Evolutionary conservation across 2,113 vertebrate genomes (phyloP).

Genomic region (Paracanthobrama guichenoti): DNA sequence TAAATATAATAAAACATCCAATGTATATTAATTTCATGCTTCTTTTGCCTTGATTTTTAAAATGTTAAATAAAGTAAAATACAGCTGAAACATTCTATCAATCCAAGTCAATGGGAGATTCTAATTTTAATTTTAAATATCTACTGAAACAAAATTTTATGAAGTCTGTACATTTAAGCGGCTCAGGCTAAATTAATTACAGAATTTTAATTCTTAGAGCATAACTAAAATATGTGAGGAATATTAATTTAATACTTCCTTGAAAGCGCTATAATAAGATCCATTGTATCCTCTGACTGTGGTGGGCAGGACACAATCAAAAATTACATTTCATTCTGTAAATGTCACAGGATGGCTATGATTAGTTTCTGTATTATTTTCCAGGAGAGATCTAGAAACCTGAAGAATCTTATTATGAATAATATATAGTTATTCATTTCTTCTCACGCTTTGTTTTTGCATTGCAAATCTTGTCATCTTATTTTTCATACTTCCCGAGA

Average conservation of each 20-base stretch:
- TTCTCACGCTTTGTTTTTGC: slow-evolving; percentile 21
- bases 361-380: neutral
- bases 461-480: neutral
- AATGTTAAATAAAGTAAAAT: neutral
- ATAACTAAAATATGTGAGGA: neutral
- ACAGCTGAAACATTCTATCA: neutral
- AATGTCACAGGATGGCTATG: slow-evolving; percentile 18
- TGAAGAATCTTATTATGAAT: neutral
- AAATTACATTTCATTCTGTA: slow-evolving; percentile 15
- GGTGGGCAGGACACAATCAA: slow-evolving; percentile 23
- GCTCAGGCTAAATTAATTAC: neutral
- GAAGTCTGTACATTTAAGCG: neutral
- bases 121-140: neutral
- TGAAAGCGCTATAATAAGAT: neutral
- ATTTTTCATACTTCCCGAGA: neutral
- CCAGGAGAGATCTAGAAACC: neutral
- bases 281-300: slow-evolving; percentile 6
- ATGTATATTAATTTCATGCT: neutral
- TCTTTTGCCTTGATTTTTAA: neutral
- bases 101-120: neutral
- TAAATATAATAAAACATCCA: neutral
- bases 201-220: neutral
- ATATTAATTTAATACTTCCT: neutral
- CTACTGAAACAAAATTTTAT: neutral
- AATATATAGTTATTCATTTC: slow-evolving; percentile 18